Evolutionary conservation across 2,888 invertebrate genomes (phyloP).

Genomic region (Conus canariensis): DNA sequence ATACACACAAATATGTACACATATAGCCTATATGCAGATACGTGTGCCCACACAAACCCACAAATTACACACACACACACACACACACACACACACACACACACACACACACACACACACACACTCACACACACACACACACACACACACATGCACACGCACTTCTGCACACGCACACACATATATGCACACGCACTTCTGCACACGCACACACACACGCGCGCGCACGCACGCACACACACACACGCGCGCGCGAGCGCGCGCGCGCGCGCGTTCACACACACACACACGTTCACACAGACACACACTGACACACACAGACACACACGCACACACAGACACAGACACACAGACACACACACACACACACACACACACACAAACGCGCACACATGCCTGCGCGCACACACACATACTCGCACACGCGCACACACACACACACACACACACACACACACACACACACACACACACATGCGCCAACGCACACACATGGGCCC

Average conservation of each 20-base stretch:
- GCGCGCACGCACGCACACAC: not conserved
- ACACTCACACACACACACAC: not conserved
- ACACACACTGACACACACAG: slow-evolving; percentile 15
- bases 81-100: not conserved
- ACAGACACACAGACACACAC: not conserved
- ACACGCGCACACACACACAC: no score
- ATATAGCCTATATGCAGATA: no score
- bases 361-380: no score
- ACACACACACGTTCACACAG: slow-evolving; percentile 18
- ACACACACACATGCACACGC: not conserved
- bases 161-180: not conserved
- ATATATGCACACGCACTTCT: not conserved
- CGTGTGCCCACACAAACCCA: no score
- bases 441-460: no score
- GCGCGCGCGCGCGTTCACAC: not conserved
- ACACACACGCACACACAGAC: not conserved
- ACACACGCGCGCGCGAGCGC: not conserved
- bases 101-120: not conserved
- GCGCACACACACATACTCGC: no score
- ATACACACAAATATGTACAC: no score
- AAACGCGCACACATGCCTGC: no score
- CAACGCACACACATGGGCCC: no score
- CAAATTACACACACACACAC: not conserved
- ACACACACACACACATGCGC: no score
- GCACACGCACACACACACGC: no score